Base-by-base conservation (phyloP, 1,140 invertebrate genomes). In the Cydia amplana region DNA sequence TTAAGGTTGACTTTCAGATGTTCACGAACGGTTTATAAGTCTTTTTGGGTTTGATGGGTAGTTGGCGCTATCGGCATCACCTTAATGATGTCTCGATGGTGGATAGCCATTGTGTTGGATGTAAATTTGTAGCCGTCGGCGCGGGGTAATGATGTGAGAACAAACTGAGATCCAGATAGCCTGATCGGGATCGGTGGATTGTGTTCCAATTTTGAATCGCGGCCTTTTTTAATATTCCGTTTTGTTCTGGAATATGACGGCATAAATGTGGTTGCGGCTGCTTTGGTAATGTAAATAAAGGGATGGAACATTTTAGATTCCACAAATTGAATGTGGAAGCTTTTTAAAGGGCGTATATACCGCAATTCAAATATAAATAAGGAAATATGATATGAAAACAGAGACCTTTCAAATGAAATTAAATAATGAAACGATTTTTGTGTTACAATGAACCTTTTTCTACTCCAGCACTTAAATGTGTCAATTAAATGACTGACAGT, bases 61-160 rank as follows among this genome's bases (percentile, higher is more conserved):
- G 75, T 83, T 87, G 90, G 90, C 91, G 91, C 90, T 93, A 93
- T 93, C 91, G 88, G 88, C 89, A 93, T 93, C 91, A 93, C 91
- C 91, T 91, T 93, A 93, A 93, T 93, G 91, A 93, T 93, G 90
- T 91, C 90, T 93, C 90, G 91, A 93, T 91, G 91, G 86, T 87
- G 90, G 91, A 93, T 91, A 90, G 89, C 90, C 90, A 93, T 93
- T 91, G 91, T 93, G 90, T 87, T 88, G 90, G 90, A 93, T 93
- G 91, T 93, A 93, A 93, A 91, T 93, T 91, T 93, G 91, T 93
- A 91, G 89, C 90, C 91, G 91, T 91, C 91, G 91, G 91, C 91
- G 91, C 89, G 91, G 55, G 91, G 90, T 93, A 93, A 93, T 93
- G 91, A 93, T 93, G 91, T 93, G 91, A 93, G 91, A 93, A 93